These are phyloP conservation scores for Papilio xuthus DNA, from an alignment of 1,140 invertebrate genomes.

Conservation along the genomic window DNA sequence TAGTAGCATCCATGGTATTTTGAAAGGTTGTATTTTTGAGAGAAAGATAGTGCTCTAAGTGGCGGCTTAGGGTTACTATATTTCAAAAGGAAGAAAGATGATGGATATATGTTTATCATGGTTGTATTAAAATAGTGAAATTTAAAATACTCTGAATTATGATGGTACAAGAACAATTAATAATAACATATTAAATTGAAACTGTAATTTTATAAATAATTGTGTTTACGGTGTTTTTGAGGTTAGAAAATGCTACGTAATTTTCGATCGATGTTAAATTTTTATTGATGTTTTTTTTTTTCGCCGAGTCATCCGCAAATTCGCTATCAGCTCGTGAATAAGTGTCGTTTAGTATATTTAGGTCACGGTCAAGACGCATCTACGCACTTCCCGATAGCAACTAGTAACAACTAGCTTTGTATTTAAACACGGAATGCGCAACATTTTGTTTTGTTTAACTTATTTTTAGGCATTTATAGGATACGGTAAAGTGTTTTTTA, in stretches of 20 bases:
- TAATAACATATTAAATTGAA: too few relatives aligned
- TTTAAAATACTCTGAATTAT: background rate
- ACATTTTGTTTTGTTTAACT: background rate
- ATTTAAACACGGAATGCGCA: background rate
- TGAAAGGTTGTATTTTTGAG: constrained; percentile 45
- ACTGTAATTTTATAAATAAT: background rate
- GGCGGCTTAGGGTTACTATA: constrained; percentile 64
- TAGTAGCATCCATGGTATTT: constrained; percentile 45
- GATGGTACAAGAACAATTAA: background rate
- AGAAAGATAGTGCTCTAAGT: constrained; percentile 57
- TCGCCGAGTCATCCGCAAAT: background rate
- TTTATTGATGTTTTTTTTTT: background rate
- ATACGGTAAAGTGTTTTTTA: background rate
- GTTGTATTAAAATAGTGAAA: constrained; percentile 46
- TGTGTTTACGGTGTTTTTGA: background rate
- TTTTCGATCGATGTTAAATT: constrained; percentile 22
- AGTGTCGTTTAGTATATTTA: constrained; percentile 37
- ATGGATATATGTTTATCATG: constrained; percentile 23
- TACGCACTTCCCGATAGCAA: constrained; percentile 36
- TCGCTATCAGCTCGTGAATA: constrained; percentile 33
- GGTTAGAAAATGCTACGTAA: background rate
- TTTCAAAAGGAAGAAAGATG: constrained; percentile 37
- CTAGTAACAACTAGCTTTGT: background rate
- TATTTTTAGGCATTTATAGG: background rate
- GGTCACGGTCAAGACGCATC: constrained; percentile 33